Conservation (phyloP, 2,888 invertebrate species). For the Lepidochitona cinerea region DNA sequence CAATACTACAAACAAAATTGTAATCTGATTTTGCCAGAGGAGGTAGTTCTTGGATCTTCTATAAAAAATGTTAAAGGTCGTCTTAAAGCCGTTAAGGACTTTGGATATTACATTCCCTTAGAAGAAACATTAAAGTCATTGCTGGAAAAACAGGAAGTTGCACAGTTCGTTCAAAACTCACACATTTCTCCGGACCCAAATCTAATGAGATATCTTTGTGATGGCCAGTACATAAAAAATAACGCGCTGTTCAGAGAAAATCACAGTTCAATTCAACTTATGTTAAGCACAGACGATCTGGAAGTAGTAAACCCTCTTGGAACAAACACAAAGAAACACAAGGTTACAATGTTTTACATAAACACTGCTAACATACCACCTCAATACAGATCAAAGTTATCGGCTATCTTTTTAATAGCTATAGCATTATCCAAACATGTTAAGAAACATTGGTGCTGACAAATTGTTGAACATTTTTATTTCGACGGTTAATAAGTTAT, state of each 20-base stretch:
- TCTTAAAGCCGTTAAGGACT: neutral
- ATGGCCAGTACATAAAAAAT: conserved; percentile 14
- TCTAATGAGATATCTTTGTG: conserved; percentile 17
- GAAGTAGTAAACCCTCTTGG: conserved; percentile 31
- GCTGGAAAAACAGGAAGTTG: conserved; percentile 17
- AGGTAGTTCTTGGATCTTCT: conserved; percentile 13
- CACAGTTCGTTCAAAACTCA: conserved; percentile 10
- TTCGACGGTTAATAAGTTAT: neutral
- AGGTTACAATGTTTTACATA: neutral
- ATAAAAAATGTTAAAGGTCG: neutral
- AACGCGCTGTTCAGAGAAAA: conserved; percentile 16
- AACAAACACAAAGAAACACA: conserved; percentile 20
- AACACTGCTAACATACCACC: neutral
- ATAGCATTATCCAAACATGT: neutral
- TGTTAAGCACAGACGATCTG: conserved; percentile 25
- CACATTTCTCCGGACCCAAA: conserved; percentile 8
- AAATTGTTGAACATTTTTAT: neutral
- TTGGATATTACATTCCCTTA: conserved; percentile 17
- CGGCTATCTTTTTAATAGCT: neutral
- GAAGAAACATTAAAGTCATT: conserved; percentile 6
- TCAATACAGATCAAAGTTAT: neutral
- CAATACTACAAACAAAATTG: neutral
- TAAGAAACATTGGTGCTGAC: neutral
- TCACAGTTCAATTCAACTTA: conserved; percentile 15
- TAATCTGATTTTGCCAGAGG: conserved; percentile 3